These are phyloP conservation scores for Leptoteleia sp. DNA, from an alignment of 1,140 invertebrate species.

Conservation along the genomic window DNA sequence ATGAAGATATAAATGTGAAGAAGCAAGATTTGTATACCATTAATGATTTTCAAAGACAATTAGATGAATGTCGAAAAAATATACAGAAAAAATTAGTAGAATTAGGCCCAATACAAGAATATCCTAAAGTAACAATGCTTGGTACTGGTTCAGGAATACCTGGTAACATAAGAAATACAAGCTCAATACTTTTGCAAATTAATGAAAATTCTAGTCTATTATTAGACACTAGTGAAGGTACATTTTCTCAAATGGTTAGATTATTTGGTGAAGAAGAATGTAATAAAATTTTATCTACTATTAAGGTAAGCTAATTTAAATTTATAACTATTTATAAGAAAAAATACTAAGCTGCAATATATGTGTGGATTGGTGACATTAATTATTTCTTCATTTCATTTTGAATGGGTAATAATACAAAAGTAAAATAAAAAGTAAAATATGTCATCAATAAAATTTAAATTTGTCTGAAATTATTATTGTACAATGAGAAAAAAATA, in stretches of 20 bases:
- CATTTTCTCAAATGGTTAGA: conserved; percentile 90
- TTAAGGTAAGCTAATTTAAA: conserved; percentile 83
- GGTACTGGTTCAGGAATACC: conserved; percentile 97
- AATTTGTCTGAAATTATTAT: too few species aligned
- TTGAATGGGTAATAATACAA: too few species aligned
- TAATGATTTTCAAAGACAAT: too few species aligned
- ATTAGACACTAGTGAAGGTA: conserved; percentile 97
- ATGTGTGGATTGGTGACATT: too few species aligned
- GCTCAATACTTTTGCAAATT: conserved; percentile 88
- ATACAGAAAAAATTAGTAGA: conserved; percentile 69
- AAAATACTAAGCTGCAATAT: too few species aligned
- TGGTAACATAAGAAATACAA: conserved; percentile 95
- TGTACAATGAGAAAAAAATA: too few species aligned
- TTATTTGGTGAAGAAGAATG: conserved; percentile 87
- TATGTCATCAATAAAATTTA: too few species aligned
- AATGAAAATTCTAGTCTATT: conserved; percentile 87
- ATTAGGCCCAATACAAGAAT: conserved; percentile 75
- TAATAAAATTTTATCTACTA: conserved; percentile 84
- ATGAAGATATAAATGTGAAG: too few species aligned
- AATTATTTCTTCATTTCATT: too few species aligned
- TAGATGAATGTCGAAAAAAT: conserved; percentile 76
- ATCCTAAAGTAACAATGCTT: conserved; percentile 92
- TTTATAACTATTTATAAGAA: too few species aligned
- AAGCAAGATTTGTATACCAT: too few species aligned
- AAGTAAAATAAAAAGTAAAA: too few species aligned